phyloP scores from a whole-genome alignment of 2,113 vertebrate species.

The Quiscalus mexicanus region DNA sequence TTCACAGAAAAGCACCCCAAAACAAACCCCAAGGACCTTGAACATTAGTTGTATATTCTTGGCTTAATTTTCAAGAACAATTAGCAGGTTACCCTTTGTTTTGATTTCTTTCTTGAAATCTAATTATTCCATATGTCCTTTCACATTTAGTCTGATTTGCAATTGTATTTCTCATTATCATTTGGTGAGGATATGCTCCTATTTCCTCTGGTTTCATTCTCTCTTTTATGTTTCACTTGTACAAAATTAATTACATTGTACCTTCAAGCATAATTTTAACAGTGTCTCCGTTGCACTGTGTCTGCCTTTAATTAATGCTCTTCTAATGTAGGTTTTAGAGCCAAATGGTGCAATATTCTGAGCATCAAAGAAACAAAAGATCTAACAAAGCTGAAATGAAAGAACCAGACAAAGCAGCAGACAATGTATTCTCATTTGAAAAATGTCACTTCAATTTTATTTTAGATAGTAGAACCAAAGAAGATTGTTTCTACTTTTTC shows the following conservation, averaged over 20 bases:
- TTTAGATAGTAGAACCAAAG: background rate
- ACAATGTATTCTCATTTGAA: constrained; percentile 36
- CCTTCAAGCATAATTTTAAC: constrained; percentile 79
- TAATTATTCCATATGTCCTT: constrained; percentile 66
- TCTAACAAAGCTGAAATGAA: constrained; percentile 71
- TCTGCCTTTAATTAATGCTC: constrained; percentile 79
- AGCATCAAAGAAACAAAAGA: constrained; percentile 79
- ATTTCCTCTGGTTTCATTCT: constrained; percentile 70
- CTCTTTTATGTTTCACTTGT: constrained; percentile 76
- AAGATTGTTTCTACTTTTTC: background rate
- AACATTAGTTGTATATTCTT: background rate
- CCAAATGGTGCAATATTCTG: constrained; percentile 75
- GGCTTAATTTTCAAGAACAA: background rate
- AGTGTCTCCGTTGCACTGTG: constrained; percentile 69
- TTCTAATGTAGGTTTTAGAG: constrained; percentile 78
- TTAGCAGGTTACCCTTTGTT: constrained; percentile 54
- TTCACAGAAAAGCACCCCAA: background rate
- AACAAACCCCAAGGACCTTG: background rate
- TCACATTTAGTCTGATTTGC: constrained; percentile 68
- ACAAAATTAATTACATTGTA: constrained; percentile 83
- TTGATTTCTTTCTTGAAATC: constrained; percentile 48
- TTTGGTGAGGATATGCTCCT: constrained; percentile 60
- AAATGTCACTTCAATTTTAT: constrained; percentile 51
- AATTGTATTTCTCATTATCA: constrained; percentile 69
- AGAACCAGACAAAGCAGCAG: constrained; percentile 46